Evolutionary conservation across 2,888 invertebrate genomes (phyloP), one percentile per base, ranked within the genome.

Genomic region (Dendrolimus houi): DNA sequence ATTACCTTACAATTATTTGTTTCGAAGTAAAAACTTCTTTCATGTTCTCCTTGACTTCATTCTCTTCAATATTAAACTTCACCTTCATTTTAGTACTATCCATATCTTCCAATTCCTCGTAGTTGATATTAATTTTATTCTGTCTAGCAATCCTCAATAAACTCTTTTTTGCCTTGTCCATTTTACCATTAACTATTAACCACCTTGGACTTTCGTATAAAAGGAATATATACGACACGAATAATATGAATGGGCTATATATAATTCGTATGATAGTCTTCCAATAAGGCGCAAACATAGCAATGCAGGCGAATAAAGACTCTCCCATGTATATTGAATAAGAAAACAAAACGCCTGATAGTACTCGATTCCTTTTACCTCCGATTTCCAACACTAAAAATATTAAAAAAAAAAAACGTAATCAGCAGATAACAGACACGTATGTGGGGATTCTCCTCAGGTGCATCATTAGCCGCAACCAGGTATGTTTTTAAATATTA

Each of bases 131-230:
- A 0, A 82, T 65, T 17, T 81, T 82, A 58, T 88, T 88, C 8
- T 63, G 68, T 66, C 72, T 68, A 0, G 83, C 78, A 7, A 85
- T 77, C 1, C 64, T 54, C 55, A 72, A 65, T 40, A 88, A 56
- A 1, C 74, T 72, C 54, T 68, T 61, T 56, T 83, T 85, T 0
- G 81, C 87, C 58, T 75, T 63, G n/a, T 78, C 72, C 1, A 71
- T 66, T 69, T 77, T 85, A 0, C 83, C 81, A 40, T 74, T 83
- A 1, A 87, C 63, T 1, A 89, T 75, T 57, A 78, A 80, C 88
- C 89, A 89, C 60, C 88, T 65, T 0, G 84, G 82, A 55, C 87
- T 88, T 59, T 89, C 88, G 53, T 71, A 69, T 9, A 85, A 52
- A 1, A 85, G 29, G 57, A 71, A 79, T 53, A 76, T 68, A 58